Evolutionary conservation across 2,797 vertebrate species (phyloP).

Genomic region (Catamblyrhynchus diadema): DNA sequence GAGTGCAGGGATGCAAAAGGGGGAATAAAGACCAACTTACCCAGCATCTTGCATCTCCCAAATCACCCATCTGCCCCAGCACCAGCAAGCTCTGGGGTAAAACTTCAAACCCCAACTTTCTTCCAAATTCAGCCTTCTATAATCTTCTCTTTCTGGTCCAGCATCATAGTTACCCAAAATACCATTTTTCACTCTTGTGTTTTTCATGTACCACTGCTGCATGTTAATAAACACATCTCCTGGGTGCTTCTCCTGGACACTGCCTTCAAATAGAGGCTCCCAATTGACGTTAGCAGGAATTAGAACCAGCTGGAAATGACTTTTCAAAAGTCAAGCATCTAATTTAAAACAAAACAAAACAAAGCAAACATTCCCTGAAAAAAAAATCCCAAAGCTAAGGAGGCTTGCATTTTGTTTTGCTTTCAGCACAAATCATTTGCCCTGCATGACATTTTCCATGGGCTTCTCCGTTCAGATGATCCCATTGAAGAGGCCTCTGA

Average conservation of each 20-base stretch:
- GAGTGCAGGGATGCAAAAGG: background rate
- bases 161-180: rapidly evolving
- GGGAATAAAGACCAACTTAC: background rate
- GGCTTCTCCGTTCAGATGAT: background rate
- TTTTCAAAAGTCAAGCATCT: background rate
- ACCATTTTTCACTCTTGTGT: background rate
- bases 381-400: background rate
- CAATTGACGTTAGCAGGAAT: rapidly evolving
- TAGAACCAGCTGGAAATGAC: background rate
- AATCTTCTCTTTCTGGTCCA: background rate
- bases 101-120: background rate
- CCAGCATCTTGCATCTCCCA: background rate
- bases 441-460: background rate
- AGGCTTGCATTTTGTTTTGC: background rate
- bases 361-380: background rate
- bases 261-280: background rate
- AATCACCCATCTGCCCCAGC: background rate
- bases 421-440: background rate
- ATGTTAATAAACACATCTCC: background rate
- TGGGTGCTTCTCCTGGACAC: background rate
- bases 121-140: background rate
- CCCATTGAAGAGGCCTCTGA: background rate
- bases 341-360: background rate
- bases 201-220: background rate
- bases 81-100: background rate